Base-by-base conservation (phyloP, 64 coral and sea anemone genomes). In the Porites australiensis region DNA sequence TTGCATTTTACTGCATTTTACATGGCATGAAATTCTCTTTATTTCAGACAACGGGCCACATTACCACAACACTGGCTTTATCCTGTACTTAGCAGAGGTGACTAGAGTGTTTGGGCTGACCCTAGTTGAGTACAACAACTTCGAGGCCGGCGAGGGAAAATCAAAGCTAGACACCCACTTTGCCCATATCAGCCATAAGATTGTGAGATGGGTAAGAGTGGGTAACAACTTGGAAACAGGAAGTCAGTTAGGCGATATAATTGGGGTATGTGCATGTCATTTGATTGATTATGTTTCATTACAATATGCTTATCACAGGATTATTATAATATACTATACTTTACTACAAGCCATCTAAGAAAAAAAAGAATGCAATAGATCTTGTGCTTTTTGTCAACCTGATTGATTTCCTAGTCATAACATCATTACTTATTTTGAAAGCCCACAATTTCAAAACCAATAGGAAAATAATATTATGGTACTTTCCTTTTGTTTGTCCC, bases 181-280 rank as follows among this genome's bases (percentile, higher is more conserved):
- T 55, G 75, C 75, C 75, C 75, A 77, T 43, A 77, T 77, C 75
- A 77, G 75, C 44, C 75, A 77, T 20, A 77, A 77, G 75, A 77
- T 77, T 77, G 75, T 77, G 7, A 49, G 75, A 51, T 77, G 75
- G 75, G 75, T 53, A 13, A 77, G 75, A 55, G 75, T 77, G 75
- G 45, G 75, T 20, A 77, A 77, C 51, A 55, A 77, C 48, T 55
- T 77, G 8, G 75, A 77, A 77, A 70, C 67, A 70, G 19, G 67
- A 70, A 70, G 67, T 70, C 67, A 70, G 67, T 70, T 70, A 22
- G 67, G 67, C n/a, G 67, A 70, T 23, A n/a, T 70, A 9, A 70
- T 70, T 70, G 67, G 19, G 19, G 67, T 70, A 70, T 70, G 67
- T 70, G 16, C 16, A 77, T 49, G 11, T 77, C 67, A 70, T 70